phyloP scores from a whole-genome alignment of 2,797 vertebrate species.

The Vultur gryphus region DNA sequence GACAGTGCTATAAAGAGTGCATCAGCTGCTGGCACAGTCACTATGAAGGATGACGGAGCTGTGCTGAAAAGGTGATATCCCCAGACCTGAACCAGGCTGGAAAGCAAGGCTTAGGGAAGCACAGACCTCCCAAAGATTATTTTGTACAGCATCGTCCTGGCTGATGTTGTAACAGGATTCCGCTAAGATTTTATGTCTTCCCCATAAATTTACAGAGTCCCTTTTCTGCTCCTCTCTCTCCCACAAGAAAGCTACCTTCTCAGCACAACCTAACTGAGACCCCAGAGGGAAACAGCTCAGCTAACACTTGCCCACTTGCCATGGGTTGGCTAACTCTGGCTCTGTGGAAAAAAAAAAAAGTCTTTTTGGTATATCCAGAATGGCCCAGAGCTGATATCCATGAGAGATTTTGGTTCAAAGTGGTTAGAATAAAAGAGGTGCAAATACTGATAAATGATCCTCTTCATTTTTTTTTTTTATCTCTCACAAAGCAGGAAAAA shows the following conservation, averaged over 20 bases:
- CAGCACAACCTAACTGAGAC: background rate
- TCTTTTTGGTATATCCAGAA: background rate
- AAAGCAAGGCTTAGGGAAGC: background rate
- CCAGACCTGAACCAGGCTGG: background rate
- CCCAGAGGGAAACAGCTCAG: background rate
- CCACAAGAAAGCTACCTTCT: background rate
- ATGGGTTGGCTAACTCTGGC: background rate
- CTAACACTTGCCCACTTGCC: background rate
- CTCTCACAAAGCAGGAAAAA: background rate
- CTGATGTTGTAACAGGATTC: background rate
- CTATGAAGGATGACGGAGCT: background rate
- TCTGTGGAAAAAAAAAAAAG: background rate
- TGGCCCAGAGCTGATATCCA: background rate
- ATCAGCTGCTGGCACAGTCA: background rate
- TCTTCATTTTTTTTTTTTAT: background rate
- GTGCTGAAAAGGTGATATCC: background rate
- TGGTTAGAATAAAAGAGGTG: background rate
- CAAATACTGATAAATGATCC: background rate
- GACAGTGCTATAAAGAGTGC: background rate
- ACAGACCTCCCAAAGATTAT: background rate
- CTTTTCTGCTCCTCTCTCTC: background rate
- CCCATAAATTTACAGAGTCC: background rate
- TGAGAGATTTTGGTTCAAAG: background rate
- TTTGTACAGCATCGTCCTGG: background rate
- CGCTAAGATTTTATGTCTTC: background rate